A percentile compares a stretch with the other conserved stretches of the same genome.
phyloP scores from a whole-genome alignment of 2,113 vertebrate species.

The Chloropsis hardwickii region DNA sequence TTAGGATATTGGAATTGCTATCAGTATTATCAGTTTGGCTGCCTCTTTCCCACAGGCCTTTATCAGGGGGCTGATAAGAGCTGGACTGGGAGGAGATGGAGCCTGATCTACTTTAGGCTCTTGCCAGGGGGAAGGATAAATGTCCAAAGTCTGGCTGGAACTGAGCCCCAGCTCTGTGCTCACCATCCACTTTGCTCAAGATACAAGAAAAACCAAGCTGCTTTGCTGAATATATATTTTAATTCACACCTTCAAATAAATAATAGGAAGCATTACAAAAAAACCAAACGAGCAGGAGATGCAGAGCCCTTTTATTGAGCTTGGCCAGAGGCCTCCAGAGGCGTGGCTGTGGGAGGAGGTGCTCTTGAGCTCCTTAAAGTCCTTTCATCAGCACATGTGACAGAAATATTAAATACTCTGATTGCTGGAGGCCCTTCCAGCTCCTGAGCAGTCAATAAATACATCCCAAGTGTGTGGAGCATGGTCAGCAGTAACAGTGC shows the following conservation, averaged over 20 bases:
- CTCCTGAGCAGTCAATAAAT: slow-evolving; percentile 41
- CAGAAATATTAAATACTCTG: slow-evolving; percentile 23
- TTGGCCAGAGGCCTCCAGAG: slow-evolving; percentile 12
- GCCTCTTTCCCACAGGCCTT: neutral
- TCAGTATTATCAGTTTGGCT: neutral
- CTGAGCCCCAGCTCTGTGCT: neutral
- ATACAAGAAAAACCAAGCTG: neutral
- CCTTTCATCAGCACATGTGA: neutral
- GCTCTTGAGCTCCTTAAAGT: slow-evolving; percentile 2
- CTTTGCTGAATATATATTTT: neutral
- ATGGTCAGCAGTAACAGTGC: neutral
- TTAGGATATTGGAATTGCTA: neutral
- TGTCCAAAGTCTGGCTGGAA: neutral
- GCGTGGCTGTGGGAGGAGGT: neutral
- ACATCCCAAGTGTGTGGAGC: slow-evolving; percentile 37
- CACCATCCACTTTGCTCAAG: neutral
- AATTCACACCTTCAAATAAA: slow-evolving; percentile 52
- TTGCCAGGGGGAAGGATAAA: neutral
- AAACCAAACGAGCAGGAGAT: slow-evolving; percentile 1
- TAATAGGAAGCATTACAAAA: slow-evolving; percentile 37
- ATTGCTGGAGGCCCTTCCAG: neutral
- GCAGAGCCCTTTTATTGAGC: slow-evolving; percentile 53
- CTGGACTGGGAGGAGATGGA: neutral
- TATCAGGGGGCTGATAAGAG: neutral
- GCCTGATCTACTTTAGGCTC: neutral